Base-by-base conservation (phyloP, 2,113 vertebrate species). In the Gavia stellata region DNA sequence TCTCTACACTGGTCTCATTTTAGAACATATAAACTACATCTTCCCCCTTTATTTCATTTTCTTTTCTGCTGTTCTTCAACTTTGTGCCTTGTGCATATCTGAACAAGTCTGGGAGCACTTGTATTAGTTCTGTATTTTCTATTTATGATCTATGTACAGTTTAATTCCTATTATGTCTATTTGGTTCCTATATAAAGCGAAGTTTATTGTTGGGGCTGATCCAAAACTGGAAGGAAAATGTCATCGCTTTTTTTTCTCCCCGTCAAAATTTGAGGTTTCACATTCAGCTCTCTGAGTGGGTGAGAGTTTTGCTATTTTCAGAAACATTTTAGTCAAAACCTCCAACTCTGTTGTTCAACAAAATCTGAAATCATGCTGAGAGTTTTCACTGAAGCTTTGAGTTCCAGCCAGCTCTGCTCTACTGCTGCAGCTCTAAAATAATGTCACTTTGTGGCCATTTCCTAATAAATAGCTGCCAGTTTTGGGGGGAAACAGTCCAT, bases 251-350 rank as follows among this genome's bases (percentile, higher is more conserved):
- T 77, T 74, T 84, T 74, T 36, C 13, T 62, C 12, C 13, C n/a
- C 34, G 26, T 86, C 85, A 94, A 70, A 93, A 88, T 70, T 16
- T 83, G 79, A 96, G 59, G 68, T 86, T 96, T 80, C 42, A 36
- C 33, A 70, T 95, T 80, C 62, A 72, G 55, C 34, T 58, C n/a
- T 90, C 62, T 67, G 75, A 81, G 45, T 70, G 58, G n/a, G 55
- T 74, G 26, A 85, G 36, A n/a, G 55, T 50, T 90, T 58, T 86
- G 20, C 45, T 93, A 85, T 95, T 88, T 95, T 93, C 13, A 12
- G 86, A 94, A 96, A 83, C 63, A 24, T 78, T 90, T 92, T 59
- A 86, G 63, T 92, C 55, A 78, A 92, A 93, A 78, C n/a, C 63
- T 96, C 59, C 59, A 74, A 53, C 71, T 88, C 75, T 44, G 56